A percentile compares a stretch with the other conserved stretches of the same genome.
Evolutionary conservation across 2,797 vertebrate genomes (phyloP).

Genomic region (Characodon lateralis): DNA sequence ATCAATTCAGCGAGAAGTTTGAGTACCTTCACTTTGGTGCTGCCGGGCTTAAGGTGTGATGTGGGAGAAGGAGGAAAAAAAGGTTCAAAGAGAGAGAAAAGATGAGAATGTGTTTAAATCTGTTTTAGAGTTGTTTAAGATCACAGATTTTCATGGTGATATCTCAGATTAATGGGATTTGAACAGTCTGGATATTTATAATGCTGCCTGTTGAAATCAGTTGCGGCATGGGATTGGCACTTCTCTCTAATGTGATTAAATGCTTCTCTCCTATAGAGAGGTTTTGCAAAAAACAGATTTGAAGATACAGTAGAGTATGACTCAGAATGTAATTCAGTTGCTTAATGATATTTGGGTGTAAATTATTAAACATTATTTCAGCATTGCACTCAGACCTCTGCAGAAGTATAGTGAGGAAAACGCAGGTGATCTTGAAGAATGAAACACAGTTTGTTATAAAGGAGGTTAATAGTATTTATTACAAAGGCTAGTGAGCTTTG

Average conservation of each 20-base stretch:
- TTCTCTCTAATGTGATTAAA: constrained; percentile 50
- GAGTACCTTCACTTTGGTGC: constrained; percentile 40
- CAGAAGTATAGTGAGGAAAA: background rate
- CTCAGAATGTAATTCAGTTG: constrained; percentile 25
- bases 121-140: constrained; percentile 29
- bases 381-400: constrained; percentile 2
- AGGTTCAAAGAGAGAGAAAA: background rate
- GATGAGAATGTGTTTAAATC: constrained; percentile 1
- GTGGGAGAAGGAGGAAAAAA: constrained; percentile 16
- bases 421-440: background rate
- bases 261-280: constrained; percentile 6
- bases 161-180: constrained; percentile 48
- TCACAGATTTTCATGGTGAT: constrained; percentile 16
- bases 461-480: constrained; percentile 25
- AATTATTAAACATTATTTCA: constrained; percentile 35
- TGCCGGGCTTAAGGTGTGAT: constrained; percentile 31
- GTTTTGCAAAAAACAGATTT: constrained; percentile 26
- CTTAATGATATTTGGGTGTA: constrained; percentile 25
- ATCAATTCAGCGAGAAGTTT: constrained; percentile 60
- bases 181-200: constrained; percentile 46
- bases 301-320: constrained; percentile 19
- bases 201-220: constrained; percentile 28
- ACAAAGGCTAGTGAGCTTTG: constrained; percentile 4
- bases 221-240: constrained; percentile 24
- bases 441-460: constrained; percentile 18